Base-by-base conservation (phyloP, 1,140 invertebrate species). In the Drosophila sechellia region DNA sequence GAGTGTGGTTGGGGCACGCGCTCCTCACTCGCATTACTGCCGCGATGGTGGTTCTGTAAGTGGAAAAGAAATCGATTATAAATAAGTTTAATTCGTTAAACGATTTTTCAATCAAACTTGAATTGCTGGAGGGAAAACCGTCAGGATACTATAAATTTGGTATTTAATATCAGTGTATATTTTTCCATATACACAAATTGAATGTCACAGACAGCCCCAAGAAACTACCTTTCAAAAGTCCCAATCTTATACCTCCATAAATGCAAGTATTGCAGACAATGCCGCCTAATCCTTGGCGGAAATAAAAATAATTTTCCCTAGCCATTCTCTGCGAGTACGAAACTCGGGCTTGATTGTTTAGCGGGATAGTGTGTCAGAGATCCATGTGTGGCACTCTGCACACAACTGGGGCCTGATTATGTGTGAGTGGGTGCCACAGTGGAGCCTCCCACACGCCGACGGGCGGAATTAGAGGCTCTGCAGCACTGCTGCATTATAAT, bases 1-100 rank as follows among this genome's bases (percentile, higher is more conserved):
- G 91, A 87, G 56, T 92, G 91, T 20, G 84, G 89, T 59, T 90
- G 84, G 31, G 91, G 91, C 48, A 92, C 85, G 46, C 91, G 91
- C 74, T 92, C 91, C 56, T 92, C 91, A 34, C 90, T 89, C 2
- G 83, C 61, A 37, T 79, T 90, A 53, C 84, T 90, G 57, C 84
- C 77, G 42, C 90, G 90, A 70, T 91, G 90, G 50, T 85, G 77
- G 48, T 79, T 77, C 90, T 92, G 75, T 0, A 73, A 65, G 8
- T 4, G 13, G 37, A 39, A 0, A 27, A 1, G 35, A 40, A 11
- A 25, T n/a, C 5, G 42, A 43, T 34, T 0, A 1, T 8, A 15
- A 56, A 48, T 59, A 35, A 69, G 57, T 58, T 61, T 15, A 8
- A 34, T 35, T 52, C 15, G n/a, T 43, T 11, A 15, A 31, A 15